Base-by-base conservation (phyloP, 2,888 invertebrate species). In the Zaprionus lineosus region DNA sequence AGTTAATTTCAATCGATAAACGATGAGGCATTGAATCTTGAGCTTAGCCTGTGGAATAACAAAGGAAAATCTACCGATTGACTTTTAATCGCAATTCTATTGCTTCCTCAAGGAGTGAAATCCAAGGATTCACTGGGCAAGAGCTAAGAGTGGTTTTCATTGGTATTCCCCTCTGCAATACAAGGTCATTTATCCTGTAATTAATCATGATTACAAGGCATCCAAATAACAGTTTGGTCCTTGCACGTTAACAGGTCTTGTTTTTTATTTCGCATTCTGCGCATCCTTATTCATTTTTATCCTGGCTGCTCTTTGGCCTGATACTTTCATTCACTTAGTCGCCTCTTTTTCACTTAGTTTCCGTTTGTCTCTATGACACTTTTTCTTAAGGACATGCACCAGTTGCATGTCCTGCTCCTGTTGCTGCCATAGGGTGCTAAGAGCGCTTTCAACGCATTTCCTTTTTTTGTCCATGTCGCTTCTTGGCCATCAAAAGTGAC, bases 171-270 rank as follows among this genome's bases (percentile, higher is more conserved):
- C 51, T 31, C 46, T 15, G 52, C 50, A 66, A 70, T 75, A 65
- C 75, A 69, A 77, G 87, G 85, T 87, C 86, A 88, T 88, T 87
- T 87, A 88, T 85, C 78, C 86, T 84, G 85, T 87, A 87, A 88
- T 88, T 88, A 88, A 88, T 88, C 88, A 88, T 88, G 87, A 88
- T 88, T 88, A 88, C 85, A 82, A 74, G 74, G 43, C 39, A n/a
- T 19, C 16, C n/a, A n/a, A 11, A 5, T 14, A 11, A 12, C 46
- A 3, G 2, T 16, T 19, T 18, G 8, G n/a, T 36, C 19, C 8
- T 53, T 65, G 37, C 34, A 46, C 36, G 41, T 51, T 39, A 12
- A 21, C 19, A 44, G 16, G 21, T 15, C 19, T 15, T 37, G 18
- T 12, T 8, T 12, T 18, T 39, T 18, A 33, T 36, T 48, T 48